phyloP scores from a whole-genome alignment of 2,888 invertebrate species.

The Mongoloraphidia duomilia region DNA sequence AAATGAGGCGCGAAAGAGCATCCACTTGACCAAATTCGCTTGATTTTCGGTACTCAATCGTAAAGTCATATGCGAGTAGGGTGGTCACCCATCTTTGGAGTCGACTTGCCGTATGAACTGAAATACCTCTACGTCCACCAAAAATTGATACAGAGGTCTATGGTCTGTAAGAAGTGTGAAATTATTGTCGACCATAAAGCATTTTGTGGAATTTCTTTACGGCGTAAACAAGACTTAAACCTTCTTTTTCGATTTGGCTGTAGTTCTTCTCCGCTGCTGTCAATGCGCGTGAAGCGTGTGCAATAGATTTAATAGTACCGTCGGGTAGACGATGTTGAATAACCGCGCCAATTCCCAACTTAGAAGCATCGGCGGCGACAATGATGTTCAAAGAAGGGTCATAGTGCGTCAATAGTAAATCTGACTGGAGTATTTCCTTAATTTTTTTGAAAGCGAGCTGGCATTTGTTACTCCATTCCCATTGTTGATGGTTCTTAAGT shows the following conservation, averaged over 20 bases:
- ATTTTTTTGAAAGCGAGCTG: conserved; percentile 2
- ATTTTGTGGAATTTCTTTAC: not conserved
- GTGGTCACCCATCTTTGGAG: not conserved
- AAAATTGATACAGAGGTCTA: not conserved
- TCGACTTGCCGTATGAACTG: not conserved
- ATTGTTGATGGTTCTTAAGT: conserved; percentile 1
- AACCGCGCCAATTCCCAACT: conserved; percentile 1
- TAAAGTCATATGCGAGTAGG: not conserved
- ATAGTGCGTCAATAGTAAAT: conserved; percentile 5
- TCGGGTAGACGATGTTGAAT: not conserved
- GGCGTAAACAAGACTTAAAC: not conserved
- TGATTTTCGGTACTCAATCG: not conserved
- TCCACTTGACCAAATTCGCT: not conserved
- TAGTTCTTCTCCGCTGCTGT: not conserved
- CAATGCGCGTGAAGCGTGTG: not conserved
- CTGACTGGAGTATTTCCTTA: conserved; percentile 4
- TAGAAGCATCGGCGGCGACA: conserved; percentile 1
- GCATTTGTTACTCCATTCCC: conserved; percentile 6
- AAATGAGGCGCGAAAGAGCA: not conserved
- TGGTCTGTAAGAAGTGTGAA: not conserved
- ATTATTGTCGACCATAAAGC: not conserved
- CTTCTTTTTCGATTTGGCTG: not conserved
- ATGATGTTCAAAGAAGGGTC: conserved; percentile 1
- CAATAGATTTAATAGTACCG: not conserved
- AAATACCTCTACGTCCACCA: not conserved